These are phyloP conservation scores for Sycophaga agraensis DNA, from an alignment of 1,140 invertebrate genomes.

Conservation along the genomic window DNA sequence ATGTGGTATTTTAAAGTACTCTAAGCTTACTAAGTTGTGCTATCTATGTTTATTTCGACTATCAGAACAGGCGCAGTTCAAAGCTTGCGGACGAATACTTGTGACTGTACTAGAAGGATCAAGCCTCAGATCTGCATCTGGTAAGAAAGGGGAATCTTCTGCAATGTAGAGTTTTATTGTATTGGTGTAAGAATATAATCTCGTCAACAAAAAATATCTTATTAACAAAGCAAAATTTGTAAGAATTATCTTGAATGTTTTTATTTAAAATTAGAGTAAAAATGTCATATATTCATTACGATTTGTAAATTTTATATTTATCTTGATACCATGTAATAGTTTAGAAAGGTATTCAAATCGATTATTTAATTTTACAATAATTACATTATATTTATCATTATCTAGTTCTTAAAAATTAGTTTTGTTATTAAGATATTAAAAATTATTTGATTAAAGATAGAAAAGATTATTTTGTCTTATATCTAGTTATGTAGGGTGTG, in stretches of 20 bases:
- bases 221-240: neutral
- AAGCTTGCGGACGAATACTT: conserved; percentile 67
- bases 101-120: conserved; percentile 68
- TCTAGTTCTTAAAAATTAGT: too few species aligned
- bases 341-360: too few species aligned
- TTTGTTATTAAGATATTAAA: too few species aligned
- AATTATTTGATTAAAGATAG: too few species aligned
- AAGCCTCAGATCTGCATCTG: conserved; percentile 55
- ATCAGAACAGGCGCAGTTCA: conserved; percentile 62
- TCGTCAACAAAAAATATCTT: neutral
- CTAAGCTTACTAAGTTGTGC: conserved; percentile 17
- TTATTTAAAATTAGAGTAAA: neutral
- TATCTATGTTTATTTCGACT: conserved; percentile 36
- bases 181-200: neutral
- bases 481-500: too few species aligned
- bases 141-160: conserved; percentile 40
- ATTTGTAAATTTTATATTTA: too few species aligned
- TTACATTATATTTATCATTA: too few species aligned
- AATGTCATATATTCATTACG: neutral
- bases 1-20: too few species aligned
- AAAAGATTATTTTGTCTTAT: too few species aligned
- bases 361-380: too few species aligned
- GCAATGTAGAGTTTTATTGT: neutral
- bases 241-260: neutral
- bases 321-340: too few species aligned